Conservation (phyloP, 2,797 vertebrate genomes). For the Orientallactaga sibirica region DNA sequence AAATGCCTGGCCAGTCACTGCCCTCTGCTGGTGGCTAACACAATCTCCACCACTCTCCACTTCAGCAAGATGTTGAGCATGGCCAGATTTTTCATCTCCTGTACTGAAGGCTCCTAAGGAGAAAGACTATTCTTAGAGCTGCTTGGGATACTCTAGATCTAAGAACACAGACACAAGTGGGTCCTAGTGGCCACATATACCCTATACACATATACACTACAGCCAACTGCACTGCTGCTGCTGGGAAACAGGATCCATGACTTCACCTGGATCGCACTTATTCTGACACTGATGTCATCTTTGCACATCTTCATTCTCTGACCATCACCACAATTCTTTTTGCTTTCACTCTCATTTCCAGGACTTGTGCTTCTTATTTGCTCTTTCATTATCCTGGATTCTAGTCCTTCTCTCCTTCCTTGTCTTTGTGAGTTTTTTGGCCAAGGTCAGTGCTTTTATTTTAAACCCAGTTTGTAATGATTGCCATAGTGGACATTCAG, state of each 20-base stretch:
- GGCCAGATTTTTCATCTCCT: accelerated
- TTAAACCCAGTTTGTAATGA: neutral
- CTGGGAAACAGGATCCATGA: accelerated
- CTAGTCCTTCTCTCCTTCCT: no score
- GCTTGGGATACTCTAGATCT: neutral
- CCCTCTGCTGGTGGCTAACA: conserved; percentile 67
- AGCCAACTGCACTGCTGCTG: neutral
- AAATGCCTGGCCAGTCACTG: conserved; percentile 52
- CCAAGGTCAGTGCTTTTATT: neutral
- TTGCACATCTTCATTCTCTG: neutral
- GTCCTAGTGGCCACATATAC: neutral
- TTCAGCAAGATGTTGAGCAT: neutral
- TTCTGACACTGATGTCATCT: no score
- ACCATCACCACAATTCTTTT: neutral
- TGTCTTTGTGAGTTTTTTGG: neutral
- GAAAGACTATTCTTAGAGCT: neutral
- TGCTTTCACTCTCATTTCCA: neutral
- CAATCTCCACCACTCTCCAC: neutral
- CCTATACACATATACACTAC: neutral
- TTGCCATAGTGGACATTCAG: neutral
- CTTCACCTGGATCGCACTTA: accelerated
- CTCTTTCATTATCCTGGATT: neutral
- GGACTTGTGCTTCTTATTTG: neutral
- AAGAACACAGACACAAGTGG: neutral
- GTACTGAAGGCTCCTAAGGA: neutral